These are phyloP conservation scores for Acromyrmex charruanus DNA, from an alignment of 1,140 invertebrate genomes.

Conservation along the genomic window DNA sequence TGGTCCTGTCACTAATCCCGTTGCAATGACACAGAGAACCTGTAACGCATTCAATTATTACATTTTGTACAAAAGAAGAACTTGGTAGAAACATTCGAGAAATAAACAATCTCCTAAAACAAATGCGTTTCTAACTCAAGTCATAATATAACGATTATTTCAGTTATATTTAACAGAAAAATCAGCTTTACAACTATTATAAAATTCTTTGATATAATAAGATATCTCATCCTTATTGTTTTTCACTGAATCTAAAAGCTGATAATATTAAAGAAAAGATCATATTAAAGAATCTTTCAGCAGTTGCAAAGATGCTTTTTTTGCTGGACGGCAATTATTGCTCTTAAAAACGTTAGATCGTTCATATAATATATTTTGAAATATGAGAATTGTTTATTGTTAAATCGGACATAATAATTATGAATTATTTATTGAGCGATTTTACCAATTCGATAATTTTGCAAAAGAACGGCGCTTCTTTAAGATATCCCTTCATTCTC, in stretches of 20 bases:
- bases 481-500: slow-evolving; percentile 67
- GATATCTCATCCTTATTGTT: too few species aligned
- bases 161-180: too few species aligned
- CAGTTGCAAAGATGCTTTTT: too few species aligned
- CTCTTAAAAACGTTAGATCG: neutral
- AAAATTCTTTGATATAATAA: too few species aligned
- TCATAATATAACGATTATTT: neutral
- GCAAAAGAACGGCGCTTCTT: slow-evolving; percentile 74
- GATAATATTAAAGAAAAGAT: too few species aligned
- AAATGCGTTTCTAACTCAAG: neutral
- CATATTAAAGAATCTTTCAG: too few species aligned
- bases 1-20: slow-evolving; percentile 87
- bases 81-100: neutral
- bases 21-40: slow-evolving; percentile 85
- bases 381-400: neutral
- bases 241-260: too few species aligned
- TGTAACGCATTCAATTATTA: slow-evolving; percentile 69
- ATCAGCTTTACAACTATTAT: too few species aligned
- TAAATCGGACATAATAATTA: neutral
- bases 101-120: neutral
- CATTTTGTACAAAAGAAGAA: neutral
- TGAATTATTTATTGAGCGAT: neutral
- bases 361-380: neutral
- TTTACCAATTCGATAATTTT: slow-evolving; percentile 77
- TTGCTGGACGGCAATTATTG: too few species aligned